Conservation (phyloP, 2,113 vertebrate genomes). For the Eonycteris spelaea region DNA sequence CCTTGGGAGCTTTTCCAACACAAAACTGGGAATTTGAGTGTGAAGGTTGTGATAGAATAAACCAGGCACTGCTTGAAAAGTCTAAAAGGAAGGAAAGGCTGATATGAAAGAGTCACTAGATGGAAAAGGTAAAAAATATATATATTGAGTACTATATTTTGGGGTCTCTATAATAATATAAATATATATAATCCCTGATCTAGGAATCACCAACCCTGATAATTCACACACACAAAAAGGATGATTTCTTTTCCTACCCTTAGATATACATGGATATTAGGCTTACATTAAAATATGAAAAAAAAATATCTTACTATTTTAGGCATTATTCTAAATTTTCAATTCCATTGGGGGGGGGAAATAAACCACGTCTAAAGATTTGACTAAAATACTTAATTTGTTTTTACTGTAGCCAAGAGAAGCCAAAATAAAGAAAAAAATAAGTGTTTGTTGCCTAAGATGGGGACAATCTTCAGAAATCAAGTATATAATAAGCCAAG, state of each 20-base stretch:
- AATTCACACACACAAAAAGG: neutral
- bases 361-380: neutral
- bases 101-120: neutral
- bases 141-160: neutral
- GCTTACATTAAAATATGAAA: neutral
- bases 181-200: neutral
- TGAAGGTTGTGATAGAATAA: neutral
- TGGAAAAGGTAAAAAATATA: neutral
- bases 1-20: neutral
- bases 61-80: neutral
- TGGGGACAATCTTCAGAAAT: constrained; percentile 22
- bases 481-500: constrained; percentile 20
- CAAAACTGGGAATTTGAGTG: neutral
- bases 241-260: neutral
- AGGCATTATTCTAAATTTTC: constrained; percentile 20
- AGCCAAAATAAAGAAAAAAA: constrained; percentile 35
- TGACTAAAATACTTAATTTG: constrained; percentile 55
- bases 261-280: neutral
- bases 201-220: neutral
- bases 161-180: neutral
- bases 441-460: constrained; percentile 17
- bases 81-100: neutral
- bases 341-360: neutral
- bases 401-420: constrained; percentile 24
- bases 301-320: neutral